Conservation (phyloP, 2,113 vertebrate genomes). For the Pterocles burchelli region DNA sequence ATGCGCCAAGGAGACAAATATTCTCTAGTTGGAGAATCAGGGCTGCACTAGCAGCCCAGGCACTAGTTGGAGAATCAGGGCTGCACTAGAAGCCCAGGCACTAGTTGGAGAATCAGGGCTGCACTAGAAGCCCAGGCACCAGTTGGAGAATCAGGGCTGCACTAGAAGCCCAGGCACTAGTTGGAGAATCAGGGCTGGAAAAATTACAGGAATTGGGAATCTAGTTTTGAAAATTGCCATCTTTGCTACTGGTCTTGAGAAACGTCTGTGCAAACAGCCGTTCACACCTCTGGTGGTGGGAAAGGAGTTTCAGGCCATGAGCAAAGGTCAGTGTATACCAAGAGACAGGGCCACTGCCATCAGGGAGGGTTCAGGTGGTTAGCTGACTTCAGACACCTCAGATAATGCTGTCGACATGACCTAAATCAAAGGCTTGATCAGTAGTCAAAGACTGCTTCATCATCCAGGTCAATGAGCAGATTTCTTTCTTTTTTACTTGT, state of each 20-base stretch:
- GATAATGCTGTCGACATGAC: background rate
- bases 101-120: background rate
- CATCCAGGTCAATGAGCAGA: background rate
- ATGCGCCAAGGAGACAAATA: background rate
- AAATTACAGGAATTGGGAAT: fast-evolving
- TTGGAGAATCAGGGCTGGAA: background rate
- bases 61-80: background rate
- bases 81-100: too few species aligned
- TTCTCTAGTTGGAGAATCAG: background rate
- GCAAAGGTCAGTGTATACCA: background rate
- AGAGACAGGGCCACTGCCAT: background rate
- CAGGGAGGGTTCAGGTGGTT: fast-evolving
- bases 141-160: background rate
- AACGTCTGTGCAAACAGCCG: fast-evolving
- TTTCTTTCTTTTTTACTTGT: background rate
- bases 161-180: background rate
- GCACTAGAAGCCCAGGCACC: too few species aligned
- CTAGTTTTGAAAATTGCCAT: background rate
- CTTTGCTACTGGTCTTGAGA: background rate
- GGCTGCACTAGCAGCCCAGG: too few species aligned
- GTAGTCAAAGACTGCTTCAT: background rate
- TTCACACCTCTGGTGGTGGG: background rate
- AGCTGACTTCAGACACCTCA: background rate
- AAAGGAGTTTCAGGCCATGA: background rate
- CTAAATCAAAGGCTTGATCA: background rate